These are phyloP conservation scores for Acanthosoma haemorrhoidale DNA, from an alignment of 2,888 invertebrate genomes.

Conservation along the genomic window DNA sequence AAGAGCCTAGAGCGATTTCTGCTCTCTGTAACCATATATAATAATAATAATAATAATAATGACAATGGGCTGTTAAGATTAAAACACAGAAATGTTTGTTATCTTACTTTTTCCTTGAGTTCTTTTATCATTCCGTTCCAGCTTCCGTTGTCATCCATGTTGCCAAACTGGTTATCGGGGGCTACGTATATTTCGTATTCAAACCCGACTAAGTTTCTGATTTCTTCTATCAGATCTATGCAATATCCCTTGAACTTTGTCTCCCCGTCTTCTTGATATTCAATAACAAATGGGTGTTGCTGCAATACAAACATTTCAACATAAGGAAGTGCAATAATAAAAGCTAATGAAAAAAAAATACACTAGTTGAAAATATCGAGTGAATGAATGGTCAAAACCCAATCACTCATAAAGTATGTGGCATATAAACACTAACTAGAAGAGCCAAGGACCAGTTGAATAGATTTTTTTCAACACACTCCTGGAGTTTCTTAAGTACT, in stretches of 20 bases:
- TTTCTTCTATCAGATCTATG: conserved; percentile 81
- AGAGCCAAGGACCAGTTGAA: too few species aligned
- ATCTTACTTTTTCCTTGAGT: conserved; percentile 62
- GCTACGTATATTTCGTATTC: conserved; percentile 82
- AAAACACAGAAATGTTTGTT: background rate
- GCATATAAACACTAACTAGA: too few species aligned
- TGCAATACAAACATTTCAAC: conserved; percentile 43
- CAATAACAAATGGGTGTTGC: conserved; percentile 80
- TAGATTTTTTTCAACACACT: too few species aligned
- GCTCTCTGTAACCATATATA: conserved; percentile 55
- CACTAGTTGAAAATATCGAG: too few species aligned
- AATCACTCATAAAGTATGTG: too few species aligned
- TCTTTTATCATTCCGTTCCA: conserved; percentile 83
- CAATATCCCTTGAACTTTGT: conserved; percentile 69
- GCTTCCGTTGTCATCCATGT: conserved; percentile 77
- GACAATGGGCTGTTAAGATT: too few species aligned
- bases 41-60: background rate
- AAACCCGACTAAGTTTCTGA: conserved; percentile 76
- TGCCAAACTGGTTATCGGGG: conserved; percentile 78
- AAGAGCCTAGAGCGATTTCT: conserved; percentile 87
- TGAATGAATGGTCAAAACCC: too few species aligned
- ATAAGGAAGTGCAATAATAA: background rate
- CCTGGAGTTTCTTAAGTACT: too few species aligned
- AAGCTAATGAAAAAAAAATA: background rate
- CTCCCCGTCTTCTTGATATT: conserved; percentile 52